These are phyloP conservation scores for Lithodes maja DNA, from an alignment of 2,888 invertebrate species.

Conservation along the genomic window DNA sequence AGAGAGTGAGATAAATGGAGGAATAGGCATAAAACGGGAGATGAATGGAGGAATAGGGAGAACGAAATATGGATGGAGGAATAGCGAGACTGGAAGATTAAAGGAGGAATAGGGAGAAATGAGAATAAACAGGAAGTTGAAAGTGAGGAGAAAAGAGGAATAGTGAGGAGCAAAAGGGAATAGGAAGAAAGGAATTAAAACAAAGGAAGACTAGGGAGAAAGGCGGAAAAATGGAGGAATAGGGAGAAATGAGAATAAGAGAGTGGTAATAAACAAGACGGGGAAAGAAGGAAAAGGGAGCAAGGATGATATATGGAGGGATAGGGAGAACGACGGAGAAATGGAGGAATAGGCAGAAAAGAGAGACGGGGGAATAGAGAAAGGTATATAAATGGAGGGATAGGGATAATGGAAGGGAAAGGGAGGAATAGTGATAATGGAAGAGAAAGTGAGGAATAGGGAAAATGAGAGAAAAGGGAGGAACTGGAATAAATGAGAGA, in stretches of 20 bases:
- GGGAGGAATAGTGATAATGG: not conserved
- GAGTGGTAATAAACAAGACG: too few species aligned
- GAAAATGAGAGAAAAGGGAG: not conserved
- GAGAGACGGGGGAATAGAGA: not conserved
- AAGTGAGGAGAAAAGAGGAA: too few species aligned
- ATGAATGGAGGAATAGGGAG: not conserved
- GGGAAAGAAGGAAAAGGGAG: too few species aligned
- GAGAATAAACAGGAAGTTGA: too few species aligned
- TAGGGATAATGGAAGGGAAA: not conserved
- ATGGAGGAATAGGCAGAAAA: too few species aligned
- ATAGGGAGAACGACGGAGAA: too few species aligned
- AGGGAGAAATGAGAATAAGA: too few species aligned
- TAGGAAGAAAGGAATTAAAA: too few species aligned
- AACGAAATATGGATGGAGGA: not conserved
- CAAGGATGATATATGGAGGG: too few species aligned
- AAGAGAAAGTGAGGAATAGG: not conserved
- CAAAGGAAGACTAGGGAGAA: too few species aligned
- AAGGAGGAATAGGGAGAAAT: not conserved
- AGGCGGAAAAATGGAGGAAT: too few species aligned
- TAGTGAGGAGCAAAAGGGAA: too few species aligned
- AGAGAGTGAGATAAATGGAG: not conserved
- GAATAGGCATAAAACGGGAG: not conserved
- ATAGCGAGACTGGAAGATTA: not conserved
- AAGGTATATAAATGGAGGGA: not conserved
- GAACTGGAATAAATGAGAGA: not conserved